Evolutionary conservation across 2,797 vertebrate species (phyloP), one percentile per base, ranked within the genome.

Genomic region (Pangasius mekongensis): DNA sequence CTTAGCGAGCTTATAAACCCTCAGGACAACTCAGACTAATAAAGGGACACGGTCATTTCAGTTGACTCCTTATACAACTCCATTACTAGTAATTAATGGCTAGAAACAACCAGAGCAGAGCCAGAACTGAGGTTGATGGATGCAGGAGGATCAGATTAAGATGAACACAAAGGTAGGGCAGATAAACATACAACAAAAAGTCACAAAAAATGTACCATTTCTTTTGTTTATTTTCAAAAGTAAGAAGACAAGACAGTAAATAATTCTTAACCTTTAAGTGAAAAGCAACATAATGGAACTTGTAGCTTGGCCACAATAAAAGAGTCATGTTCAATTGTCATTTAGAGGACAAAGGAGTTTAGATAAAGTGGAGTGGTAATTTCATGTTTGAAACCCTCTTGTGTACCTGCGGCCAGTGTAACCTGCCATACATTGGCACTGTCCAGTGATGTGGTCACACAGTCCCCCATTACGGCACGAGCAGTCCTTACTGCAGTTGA

Each of bases 401-500:
- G 87, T 81, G 13, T 95, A 99, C 99, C 99, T 99, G 95, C 98
- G 97, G 88, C 98, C 98, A 85, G 97, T 96, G 92, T 99, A 99
- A 89, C 99, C 99, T 0, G 98, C 96, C 22, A 97, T 91, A 78
- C 99, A 99, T 90, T 98, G 94, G 94, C 98, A 99, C 89, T 97
- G 97, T 77, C 99, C 99, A 0, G 96, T 98, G 94, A 99, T 94
- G 0, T 98, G 97, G 92, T 99, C 97, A 84, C 99, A 99, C 87
- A 98, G 94, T 22, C 98, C 98, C 54, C 97, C 97, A 0, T 99
- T 99, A 87, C 98, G 98, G 92, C 99, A 99, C 0, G 98, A 97
- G 78, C 99, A 99, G 91, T 98, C 97, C 92, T 98, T 97, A 95
- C 98, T 99, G 96, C 98, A 99, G 94, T 99, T 99, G 92, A 97